Evolutionary conservation across 2,888 invertebrate species (phyloP), one percentile per base, ranked within the genome.

Genomic region (Catonia carolina): DNA sequence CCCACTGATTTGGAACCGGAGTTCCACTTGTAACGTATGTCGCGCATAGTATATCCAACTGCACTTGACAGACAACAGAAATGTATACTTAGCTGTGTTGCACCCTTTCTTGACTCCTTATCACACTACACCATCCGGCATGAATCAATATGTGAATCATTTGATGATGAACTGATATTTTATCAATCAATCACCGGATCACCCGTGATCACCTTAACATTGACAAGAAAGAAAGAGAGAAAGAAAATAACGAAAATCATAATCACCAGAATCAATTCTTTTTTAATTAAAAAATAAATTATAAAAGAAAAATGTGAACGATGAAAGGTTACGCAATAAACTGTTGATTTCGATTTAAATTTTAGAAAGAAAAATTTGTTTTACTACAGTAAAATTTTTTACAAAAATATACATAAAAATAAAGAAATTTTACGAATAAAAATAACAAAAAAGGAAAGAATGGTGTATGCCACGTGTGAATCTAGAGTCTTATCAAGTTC

Each of bases 31-130:
- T 94, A 94, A 78, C 89, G 87, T 82, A 93, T 92, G 85, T 92
- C 92, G 83, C 87, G 87, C 90, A 91, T 92, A 82, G 92, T 92
- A 86, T 92, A 92, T 84, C 92, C 92, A 86, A 92, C 92, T 92
- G 76, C 72, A 71, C 71, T 73, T 71, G 72, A 63, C 64, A 64
- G 62, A 61, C 61, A 62, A 64, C 52, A 61, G 55, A 62, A 58
- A 58, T 12, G 47, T 35, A 48, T 54, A 45, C 23, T 54, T 23
- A 31, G 42, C 31, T 53, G 20, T 41, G 53, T 5, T 27, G 22
- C 27, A 20, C 22, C 7, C 36, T 17, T 14, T 20, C 23, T 17
- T 8, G 18, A 49, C 15, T 49, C 49, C 5, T 12, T 36, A 12
- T 36, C 15, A 33, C n/a, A n/a, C 15, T 15, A 51, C 15, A 22